Evolutionary conservation across 2,797 vertebrate species (phyloP).

Genomic region (Cynodonichthys magdalenae): DNA sequence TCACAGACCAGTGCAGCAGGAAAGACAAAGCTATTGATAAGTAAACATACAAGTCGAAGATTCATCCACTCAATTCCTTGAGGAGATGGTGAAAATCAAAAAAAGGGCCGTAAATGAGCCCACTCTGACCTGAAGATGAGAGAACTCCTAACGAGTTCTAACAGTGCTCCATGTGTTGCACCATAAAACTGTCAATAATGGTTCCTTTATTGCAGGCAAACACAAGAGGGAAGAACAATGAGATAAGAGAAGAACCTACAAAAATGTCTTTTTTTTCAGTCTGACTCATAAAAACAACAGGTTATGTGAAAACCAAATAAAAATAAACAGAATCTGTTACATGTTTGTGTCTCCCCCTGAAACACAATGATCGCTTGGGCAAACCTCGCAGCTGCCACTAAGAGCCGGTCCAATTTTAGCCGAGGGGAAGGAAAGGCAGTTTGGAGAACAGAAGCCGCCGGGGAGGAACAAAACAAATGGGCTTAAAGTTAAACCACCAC

Average conservation of each 20-base stretch:
- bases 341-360: constrained; percentile 51
- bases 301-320: constrained; percentile 4
- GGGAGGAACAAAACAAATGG: constrained; percentile 61
- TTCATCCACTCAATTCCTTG: constrained; percentile 1
- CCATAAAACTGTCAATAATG: background rate
- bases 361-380: constrained; percentile 70
- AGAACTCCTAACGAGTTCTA: constrained; percentile 2
- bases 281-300: constrained; percentile 15
- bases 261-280: constrained; percentile 1
- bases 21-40: background rate
- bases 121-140: background rate
- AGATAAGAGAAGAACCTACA: no score
- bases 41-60: background rate
- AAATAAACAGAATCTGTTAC: constrained; percentile 39
- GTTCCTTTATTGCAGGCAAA: no score
- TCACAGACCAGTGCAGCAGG: background rate
- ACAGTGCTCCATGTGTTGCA: background rate
- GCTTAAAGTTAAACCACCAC: constrained; percentile 33
- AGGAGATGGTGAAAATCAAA: constrained; percentile 4
- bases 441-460: constrained; percentile 61
- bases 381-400: constrained; percentile 64
- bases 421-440: constrained; percentile 78
- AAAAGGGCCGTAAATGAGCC: background rate
- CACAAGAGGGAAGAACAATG: no score
- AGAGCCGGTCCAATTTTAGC: constrained; percentile 73